Percentiles rank a stretch among this genome's conserved stretches.
Conservation (phyloP, 1,140 invertebrate species). For the Andricus grossulariae region DNA sequence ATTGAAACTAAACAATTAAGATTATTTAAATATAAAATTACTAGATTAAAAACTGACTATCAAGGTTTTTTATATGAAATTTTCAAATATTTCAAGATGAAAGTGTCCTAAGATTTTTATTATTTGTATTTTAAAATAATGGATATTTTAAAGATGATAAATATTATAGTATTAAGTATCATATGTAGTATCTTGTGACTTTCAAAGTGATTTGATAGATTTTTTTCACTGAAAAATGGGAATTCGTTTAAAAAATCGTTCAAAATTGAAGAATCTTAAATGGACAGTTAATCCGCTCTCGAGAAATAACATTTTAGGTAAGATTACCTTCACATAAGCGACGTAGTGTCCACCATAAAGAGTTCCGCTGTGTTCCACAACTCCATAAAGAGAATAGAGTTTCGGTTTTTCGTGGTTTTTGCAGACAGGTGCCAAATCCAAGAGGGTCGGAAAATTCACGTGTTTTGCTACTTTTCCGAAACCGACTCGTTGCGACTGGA, state of each 20-base stretch:
- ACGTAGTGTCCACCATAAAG: constrained; percentile 96
- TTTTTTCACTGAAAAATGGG: no score
- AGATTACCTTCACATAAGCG: constrained; percentile 90
- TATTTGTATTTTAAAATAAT: neutral
- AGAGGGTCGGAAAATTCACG: constrained; percentile 90
- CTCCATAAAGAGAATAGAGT: constrained; percentile 93
- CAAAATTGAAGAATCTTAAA: neutral
- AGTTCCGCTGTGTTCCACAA: constrained; percentile 95
- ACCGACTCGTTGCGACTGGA: constrained; percentile 80
- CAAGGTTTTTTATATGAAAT: no score
- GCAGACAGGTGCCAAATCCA: constrained; percentile 95
- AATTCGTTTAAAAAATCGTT: no score
- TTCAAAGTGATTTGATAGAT: no score
- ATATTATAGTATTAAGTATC: no score
- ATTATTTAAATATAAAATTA: no score
- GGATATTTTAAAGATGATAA: constrained; percentile 27
- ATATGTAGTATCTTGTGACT: no score
- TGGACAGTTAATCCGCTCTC: no score
- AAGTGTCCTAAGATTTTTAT: no score
- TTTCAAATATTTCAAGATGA: no score
- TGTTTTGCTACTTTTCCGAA: constrained; percentile 89
- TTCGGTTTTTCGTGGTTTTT: constrained; percentile 84
- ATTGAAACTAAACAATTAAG: no score
- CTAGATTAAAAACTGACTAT: no score
- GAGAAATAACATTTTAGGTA: neutral